Percentiles rank a stretch among this genome's conserved stretches.
phyloP scores from a whole-genome alignment of 1,140 invertebrate species.

The Trialeurodes vaporariorum region DNA sequence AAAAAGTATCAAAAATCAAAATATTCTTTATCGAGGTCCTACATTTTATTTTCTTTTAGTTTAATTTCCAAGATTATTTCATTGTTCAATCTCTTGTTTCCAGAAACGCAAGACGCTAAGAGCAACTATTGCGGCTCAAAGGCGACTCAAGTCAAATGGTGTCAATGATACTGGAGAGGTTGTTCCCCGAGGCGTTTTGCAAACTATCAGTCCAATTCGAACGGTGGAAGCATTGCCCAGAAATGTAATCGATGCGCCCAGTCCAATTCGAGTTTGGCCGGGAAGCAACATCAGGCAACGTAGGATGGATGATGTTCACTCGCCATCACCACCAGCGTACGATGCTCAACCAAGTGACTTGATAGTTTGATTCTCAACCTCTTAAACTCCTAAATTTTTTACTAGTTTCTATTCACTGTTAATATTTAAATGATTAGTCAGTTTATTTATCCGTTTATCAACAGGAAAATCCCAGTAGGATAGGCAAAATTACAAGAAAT shows the following conservation, averaged over 20 bases:
- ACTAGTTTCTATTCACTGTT: too few species aligned
- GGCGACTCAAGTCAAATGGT: conserved; percentile 67
- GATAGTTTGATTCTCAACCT: not conserved
- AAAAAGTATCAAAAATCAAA: not conserved
- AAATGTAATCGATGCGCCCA: conserved; percentile 22
- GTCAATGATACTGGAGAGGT: conserved; percentile 56
- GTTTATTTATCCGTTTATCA: too few species aligned
- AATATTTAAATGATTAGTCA: too few species aligned
- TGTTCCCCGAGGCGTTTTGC: conserved; percentile 25
- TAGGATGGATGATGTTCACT: conserved; percentile 14
- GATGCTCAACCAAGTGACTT: conserved; percentile 1
- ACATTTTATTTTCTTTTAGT: not conserved
- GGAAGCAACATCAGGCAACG: conserved; percentile 13
- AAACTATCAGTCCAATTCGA: conserved; percentile 25
- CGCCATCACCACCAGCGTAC: conserved; percentile 5
- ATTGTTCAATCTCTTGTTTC: conserved; percentile 21
- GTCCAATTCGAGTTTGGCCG: conserved; percentile 22
- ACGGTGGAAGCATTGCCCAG: conserved; percentile 17
- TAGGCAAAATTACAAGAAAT: too few species aligned
- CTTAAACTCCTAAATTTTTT: too few species aligned
- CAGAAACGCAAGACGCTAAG: conserved; percentile 74
- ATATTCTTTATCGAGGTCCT: not conserved
- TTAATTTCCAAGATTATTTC: conserved; percentile 2
- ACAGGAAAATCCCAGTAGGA: too few species aligned
- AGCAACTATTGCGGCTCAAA: conserved; percentile 56